Percentiles rank a stretch among this genome's conserved stretches.
Conservation (phyloP, 2,113 vertebrate species). For the Syrrhaptes paradoxus region DNA sequence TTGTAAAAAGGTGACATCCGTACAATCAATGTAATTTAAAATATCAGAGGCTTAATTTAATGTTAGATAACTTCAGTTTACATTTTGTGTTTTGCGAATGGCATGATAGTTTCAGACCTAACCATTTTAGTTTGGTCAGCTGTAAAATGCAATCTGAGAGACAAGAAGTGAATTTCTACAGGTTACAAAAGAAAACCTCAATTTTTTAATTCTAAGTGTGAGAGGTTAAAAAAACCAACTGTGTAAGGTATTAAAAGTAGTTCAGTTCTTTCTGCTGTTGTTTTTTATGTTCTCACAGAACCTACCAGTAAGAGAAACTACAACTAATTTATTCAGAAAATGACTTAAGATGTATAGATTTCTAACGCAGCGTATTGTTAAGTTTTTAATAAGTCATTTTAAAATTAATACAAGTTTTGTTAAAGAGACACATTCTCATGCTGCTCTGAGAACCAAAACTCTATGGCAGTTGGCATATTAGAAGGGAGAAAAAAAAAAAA, state of each 20-base stretch:
- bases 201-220: neutral
- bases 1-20: neutral
- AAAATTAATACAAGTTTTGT: neutral
- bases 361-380: neutral
- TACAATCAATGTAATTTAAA: neutral
- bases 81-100: neutral
- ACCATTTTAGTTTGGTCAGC: neutral
- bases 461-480: neutral
- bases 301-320: neutral
- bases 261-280: neutral
- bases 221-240: neutral
- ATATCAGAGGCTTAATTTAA: neutral
- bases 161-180: neutral
- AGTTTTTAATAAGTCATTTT: neutral
- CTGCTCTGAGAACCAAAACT: neutral
- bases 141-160: neutral
- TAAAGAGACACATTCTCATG: neutral
- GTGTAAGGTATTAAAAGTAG: slow-evolving; percentile 8
- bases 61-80: neutral
- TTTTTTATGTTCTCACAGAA: neutral
- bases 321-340: neutral
- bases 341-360: neutral
- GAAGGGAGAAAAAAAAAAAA: neutral
- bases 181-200: neutral
- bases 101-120: neutral